A percentile compares a stretch with the other conserved stretches of the same genome.
These are phyloP conservation scores for Helicoverpa armigera DNA, from an alignment of 1,140 invertebrate genomes.

Conservation along the genomic window DNA sequence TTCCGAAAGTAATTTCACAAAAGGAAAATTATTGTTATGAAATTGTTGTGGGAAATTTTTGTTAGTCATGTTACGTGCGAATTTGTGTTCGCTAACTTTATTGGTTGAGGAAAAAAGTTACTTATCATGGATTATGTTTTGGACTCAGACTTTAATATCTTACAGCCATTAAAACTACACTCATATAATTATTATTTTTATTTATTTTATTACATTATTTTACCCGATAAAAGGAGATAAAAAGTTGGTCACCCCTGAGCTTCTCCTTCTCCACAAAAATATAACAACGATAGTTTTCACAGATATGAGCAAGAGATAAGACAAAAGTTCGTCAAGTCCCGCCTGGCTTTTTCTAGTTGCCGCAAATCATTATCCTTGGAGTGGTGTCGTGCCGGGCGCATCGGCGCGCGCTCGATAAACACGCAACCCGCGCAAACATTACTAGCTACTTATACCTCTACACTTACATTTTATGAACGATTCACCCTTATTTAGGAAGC, in stretches of 20 bases:
- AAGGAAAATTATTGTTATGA: background rate
- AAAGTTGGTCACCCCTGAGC: no score
- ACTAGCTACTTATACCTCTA: slow-evolving; percentile 17
- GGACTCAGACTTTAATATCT: no score
- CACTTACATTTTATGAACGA: slow-evolving; percentile 40
- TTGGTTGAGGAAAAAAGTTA: no score
- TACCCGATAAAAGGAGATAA: no score
- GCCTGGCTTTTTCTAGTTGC: slow-evolving; percentile 1
- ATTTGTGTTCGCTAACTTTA: background rate
- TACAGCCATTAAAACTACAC: no score
- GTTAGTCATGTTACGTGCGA: background rate
- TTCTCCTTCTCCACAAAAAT: background rate
- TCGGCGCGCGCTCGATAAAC: slow-evolving; percentile 8
- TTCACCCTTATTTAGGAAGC: slow-evolving; percentile 33
- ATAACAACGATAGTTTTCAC: background rate
- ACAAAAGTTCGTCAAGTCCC: slow-evolving; percentile 14
- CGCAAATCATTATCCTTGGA: slow-evolving; percentile 23
- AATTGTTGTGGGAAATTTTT: slow-evolving; percentile 1
- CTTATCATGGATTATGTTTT: no score
- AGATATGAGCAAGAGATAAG: slow-evolving; percentile 25
- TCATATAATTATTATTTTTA: no score
- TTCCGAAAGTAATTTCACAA: slow-evolving; percentile 17
- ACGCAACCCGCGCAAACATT: slow-evolving; percentile 32
- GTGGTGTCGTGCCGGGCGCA: slow-evolving; percentile 30
- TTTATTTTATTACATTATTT: no score